These are phyloP conservation scores for Nemopilema nomurai DNA, from an alignment of 30 jellyfish, hydroid and myxozoan genomes.

Conservation along the genomic window DNA sequence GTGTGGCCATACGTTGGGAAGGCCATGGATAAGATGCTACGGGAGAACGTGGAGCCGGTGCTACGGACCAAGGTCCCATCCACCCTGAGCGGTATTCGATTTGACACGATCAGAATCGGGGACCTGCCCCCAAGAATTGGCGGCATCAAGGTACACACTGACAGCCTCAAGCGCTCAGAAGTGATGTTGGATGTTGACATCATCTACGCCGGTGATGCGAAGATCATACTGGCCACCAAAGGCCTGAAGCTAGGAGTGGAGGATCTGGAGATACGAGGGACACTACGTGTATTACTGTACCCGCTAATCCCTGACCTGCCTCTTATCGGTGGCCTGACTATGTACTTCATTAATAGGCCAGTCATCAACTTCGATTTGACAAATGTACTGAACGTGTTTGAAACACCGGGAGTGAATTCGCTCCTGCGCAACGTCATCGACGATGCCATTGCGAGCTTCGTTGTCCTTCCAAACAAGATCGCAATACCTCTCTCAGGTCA, in stretches of 20 bases:
- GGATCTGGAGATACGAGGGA: conserved; percentile 69
- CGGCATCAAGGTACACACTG: conserved; percentile 66
- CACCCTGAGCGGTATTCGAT: conserved; percentile 59
- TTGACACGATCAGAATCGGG: conserved; percentile 68
- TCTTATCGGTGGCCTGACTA: conserved; percentile 61
- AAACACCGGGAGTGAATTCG: conserved; percentile 72
- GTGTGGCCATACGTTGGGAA: conserved; percentile 75
- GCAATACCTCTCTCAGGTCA: conserved; percentile 51
- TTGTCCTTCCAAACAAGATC: conserved; percentile 71
- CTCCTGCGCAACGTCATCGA: conserved; percentile 44
- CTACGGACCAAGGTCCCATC: conserved; percentile 63
- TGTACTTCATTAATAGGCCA: conserved; percentile 77
- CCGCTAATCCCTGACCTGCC: conserved; percentile 72
- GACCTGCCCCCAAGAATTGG: conserved; percentile 77
- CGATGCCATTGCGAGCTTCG: conserved; percentile 60
- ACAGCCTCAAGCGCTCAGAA: conserved; percentile 64
- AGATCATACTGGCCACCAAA: conserved; percentile 56
- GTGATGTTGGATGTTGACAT: conserved; percentile 65
- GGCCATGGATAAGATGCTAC: conserved; percentile 41
- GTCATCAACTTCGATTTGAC: conserved; percentile 62
- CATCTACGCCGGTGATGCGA: conserved; percentile 72
- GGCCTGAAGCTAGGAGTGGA: conserved; percentile 78
- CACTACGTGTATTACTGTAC: conserved; percentile 54
- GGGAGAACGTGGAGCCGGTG: conserved; percentile 67
- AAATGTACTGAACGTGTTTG: conserved; percentile 63